These are phyloP conservation scores for Frieseomelitta varia DNA, from an alignment of 1,140 invertebrate genomes.

Conservation along the genomic window DNA sequence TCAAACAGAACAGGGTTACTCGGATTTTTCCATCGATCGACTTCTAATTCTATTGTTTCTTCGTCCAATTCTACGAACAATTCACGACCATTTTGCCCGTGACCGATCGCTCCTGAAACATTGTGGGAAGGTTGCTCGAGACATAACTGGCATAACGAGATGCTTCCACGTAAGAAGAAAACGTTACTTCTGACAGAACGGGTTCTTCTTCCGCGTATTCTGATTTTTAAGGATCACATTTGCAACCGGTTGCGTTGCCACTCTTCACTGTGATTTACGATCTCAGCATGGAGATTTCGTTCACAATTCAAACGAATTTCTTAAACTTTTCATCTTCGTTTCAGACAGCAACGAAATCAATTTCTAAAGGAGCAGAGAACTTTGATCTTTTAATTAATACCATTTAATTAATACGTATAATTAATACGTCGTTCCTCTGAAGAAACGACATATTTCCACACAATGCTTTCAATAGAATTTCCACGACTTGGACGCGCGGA, in stretches of 20 bases:
- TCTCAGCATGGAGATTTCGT: background rate
- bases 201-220: conserved; percentile 20
- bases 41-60: background rate
- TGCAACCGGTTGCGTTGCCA: conserved; percentile 19
- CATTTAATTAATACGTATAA: no score
- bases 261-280: background rate
- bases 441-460: background rate
- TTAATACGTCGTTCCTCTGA: no score
- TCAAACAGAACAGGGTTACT: no score
- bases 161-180: conserved; percentile 27
- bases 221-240: conserved; percentile 8
- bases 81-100: background rate
- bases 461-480: background rate
- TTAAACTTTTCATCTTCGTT: background rate
- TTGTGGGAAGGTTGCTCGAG: background rate
- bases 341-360: background rate
- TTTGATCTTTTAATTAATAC: no score
- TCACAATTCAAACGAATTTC: background rate
- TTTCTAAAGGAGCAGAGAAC: background rate
- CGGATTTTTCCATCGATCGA: background rate
- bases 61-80: no score
- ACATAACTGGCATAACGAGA: conserved; percentile 18
- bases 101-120: background rate
- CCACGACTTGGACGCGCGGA: background rate
- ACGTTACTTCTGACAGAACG: conserved; percentile 19